phyloP scores from a whole-genome alignment of 2,888 invertebrate species.

The Asteroscopus sphinx region DNA sequence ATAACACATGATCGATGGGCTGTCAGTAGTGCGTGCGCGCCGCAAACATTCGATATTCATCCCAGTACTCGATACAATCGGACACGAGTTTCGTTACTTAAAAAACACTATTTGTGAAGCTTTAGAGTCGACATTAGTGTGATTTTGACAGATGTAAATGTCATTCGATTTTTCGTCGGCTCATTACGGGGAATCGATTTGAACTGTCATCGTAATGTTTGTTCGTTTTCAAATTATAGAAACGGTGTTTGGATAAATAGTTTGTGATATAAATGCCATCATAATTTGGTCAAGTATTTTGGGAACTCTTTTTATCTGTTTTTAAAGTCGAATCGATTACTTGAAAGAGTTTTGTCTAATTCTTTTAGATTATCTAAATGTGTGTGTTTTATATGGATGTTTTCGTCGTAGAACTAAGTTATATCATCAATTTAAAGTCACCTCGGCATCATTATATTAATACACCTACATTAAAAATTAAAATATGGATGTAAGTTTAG shows the following conservation, averaged over 20 bases:
- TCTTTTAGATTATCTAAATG: not conserved
- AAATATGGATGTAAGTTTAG: not conserved
- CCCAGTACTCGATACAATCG: slow-evolving; percentile 64
- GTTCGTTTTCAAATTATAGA: slow-evolving; percentile 54
- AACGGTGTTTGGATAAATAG: slow-evolving; percentile 50
- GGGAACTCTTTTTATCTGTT: slow-evolving; percentile 9
- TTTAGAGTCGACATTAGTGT: slow-evolving; percentile 56
- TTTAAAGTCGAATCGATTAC: not conserved
- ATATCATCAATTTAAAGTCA: not conserved
- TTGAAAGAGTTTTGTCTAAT: slow-evolving; percentile 13
- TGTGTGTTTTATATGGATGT: not conserved
- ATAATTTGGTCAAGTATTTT: slow-evolving; percentile 23
- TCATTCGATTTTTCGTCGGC: slow-evolving; percentile 66
- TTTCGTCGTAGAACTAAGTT: not conserved
- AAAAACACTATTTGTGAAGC: slow-evolving; percentile 56
- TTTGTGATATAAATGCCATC: slow-evolving; percentile 39
- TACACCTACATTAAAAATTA: not conserved
- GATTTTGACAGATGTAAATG: slow-evolving; percentile 61
- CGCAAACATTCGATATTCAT: slow-evolving; percentile 61
- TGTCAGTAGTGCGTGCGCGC: slow-evolving; percentile 69
- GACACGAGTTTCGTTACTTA: slow-evolving; percentile 55
- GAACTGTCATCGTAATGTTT: slow-evolving; percentile 66
- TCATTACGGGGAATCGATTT: slow-evolving; percentile 70
- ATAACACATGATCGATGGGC: slow-evolving; percentile 75
- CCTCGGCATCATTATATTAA: not conserved